Evolutionary conservation across 1,140 invertebrate species (phyloP).

Genomic region (Cydia fagiglandana): DNA sequence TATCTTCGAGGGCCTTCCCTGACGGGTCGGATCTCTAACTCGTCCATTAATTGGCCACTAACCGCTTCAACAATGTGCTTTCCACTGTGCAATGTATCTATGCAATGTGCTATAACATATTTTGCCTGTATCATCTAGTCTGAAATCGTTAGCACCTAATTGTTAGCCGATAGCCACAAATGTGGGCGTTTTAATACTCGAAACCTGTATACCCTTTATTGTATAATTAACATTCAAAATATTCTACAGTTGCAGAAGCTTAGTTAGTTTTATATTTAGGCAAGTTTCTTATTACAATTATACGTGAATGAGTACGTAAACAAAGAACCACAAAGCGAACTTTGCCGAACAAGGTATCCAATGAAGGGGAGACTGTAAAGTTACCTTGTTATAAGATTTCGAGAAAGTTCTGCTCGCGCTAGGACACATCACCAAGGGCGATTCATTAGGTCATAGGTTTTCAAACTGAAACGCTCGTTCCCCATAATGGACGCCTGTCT

Average conservation of each 20-base stretch:
- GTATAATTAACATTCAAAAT: neutral
- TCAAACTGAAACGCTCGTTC: neutral
- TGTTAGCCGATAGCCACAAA: constrained; percentile 1
- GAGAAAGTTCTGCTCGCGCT: neutral
- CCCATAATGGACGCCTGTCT: too few species aligned
- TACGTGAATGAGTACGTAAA: neutral
- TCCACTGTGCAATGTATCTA: too few species aligned
- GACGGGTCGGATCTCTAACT: too few species aligned
- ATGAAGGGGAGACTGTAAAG: neutral
- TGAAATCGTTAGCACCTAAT: constrained; percentile 1
- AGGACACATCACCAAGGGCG: constrained; percentile 1
- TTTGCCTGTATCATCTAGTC: neutral
- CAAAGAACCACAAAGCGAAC: constrained; percentile 4
- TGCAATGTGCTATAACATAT: neutral
- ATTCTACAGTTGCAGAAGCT: neutral
- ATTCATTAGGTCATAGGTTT: neutral
- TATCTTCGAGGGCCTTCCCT: too few species aligned
- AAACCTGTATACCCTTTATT: neutral
- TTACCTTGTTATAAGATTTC: neutral
- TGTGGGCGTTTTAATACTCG: neutral
- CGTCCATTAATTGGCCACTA: too few species aligned
- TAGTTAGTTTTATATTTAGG: neutral
- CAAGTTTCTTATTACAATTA: neutral
- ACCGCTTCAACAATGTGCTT: too few species aligned
- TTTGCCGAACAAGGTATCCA: constrained; percentile 6